Conservation (phyloP, 2,797 vertebrate species). For the Pithecia hirsuta region DNA sequence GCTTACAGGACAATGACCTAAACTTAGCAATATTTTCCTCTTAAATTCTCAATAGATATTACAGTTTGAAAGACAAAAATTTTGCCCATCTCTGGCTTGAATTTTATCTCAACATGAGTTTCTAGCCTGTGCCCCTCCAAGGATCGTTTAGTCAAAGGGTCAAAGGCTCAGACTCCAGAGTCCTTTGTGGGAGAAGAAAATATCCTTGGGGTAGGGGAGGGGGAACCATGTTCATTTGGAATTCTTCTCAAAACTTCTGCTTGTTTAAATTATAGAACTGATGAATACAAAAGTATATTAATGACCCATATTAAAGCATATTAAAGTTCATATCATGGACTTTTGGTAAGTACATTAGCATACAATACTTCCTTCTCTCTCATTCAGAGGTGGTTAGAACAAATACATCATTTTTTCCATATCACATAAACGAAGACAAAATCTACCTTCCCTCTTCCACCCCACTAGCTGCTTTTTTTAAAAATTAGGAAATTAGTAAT, state of each 20-base stretch:
- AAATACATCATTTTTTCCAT: neutral
- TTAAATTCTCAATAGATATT: neutral
- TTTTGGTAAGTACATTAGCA: neutral
- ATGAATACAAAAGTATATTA: neutral
- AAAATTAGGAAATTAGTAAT: neutral
- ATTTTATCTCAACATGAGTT: neutral
- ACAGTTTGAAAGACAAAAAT: neutral
- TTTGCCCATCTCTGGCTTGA: neutral
- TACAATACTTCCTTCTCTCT: neutral
- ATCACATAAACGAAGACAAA: conserved; percentile 19
- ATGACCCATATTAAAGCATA: neutral
- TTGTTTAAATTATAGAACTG: neutral
- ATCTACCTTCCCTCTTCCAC: neutral
- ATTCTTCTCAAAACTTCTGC: neutral
- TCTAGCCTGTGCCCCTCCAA: neutral
- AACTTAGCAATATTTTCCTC: neutral
- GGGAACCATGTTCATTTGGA: neutral
- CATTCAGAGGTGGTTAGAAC: neutral
- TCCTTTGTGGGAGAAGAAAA: neutral
- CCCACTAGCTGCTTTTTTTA: neutral
- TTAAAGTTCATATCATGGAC: neutral
- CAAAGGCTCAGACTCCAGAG: neutral
- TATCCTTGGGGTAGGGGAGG: neutral
- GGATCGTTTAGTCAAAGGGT: neutral
- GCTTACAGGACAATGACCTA: neutral